phyloP scores from a whole-genome alignment of 2,113 vertebrate species.

The Chionis minor region DNA sequence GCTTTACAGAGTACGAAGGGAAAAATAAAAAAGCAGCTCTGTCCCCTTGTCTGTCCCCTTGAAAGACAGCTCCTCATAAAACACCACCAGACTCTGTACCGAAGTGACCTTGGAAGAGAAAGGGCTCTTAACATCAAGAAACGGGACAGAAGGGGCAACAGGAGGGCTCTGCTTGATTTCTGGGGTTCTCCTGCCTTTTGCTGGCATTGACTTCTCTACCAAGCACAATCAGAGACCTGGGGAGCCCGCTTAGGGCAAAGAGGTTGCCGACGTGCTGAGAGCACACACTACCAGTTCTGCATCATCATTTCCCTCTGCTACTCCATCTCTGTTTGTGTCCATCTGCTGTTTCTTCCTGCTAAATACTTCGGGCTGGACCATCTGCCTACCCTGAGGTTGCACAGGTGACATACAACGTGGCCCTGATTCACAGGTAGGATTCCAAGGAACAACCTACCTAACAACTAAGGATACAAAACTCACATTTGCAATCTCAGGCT shows the following conservation, averaged over 20 bases:
- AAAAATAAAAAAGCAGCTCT: neutral
- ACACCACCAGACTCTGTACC: neutral
- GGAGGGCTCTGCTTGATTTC: neutral
- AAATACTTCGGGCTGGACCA: neutral
- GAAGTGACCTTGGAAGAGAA: neutral
- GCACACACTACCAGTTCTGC: accelerated
- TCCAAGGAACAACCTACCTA: neutral
- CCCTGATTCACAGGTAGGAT: neutral
- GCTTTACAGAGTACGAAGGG: neutral
- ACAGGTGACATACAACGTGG: neutral
- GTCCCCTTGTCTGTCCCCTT: neutral
- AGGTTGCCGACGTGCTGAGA: neutral
- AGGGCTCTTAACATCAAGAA: neutral
- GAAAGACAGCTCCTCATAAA: neutral
- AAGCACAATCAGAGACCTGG: neutral
- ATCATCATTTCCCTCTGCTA: neutral
- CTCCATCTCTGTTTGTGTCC: neutral
- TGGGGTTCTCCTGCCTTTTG: neutral
- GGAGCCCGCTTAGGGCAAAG: neutral
- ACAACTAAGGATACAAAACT: neutral
- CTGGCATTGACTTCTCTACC: neutral
- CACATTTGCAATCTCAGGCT: neutral
- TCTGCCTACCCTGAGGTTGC: neutral
- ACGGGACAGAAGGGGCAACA: neutral
- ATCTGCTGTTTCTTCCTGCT: neutral